Evolutionary conservation across 2,888 invertebrate genomes (phyloP).

Genomic region (Palloptera scutellata): DNA sequence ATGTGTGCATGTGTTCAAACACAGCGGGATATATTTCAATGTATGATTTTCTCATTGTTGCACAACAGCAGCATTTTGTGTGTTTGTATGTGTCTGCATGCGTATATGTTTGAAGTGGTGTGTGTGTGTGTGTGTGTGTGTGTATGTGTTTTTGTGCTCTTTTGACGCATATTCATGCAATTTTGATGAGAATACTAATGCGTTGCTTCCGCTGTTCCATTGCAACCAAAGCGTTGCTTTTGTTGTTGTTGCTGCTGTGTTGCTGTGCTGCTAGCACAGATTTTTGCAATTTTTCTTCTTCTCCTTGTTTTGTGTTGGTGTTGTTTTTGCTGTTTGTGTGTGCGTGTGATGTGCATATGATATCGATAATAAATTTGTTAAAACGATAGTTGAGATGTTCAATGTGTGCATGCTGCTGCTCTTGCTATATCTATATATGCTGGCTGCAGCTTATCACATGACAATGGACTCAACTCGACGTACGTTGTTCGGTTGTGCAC

Average conservation of each 20-base stretch:
- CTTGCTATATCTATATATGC: too few species aligned
- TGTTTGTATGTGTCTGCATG: constrained; percentile 7
- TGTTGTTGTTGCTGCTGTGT: neutral
- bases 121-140: neutral
- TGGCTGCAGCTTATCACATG: too few species aligned
- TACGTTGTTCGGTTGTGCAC: too few species aligned
- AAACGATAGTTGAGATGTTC: neutral
- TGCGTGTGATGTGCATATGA: neutral
- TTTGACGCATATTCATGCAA: constrained; percentile 11
- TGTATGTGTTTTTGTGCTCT: neutral
- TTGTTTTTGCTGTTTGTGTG: constrained; percentile 1
- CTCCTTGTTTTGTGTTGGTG: neutral
- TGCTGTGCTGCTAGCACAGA: neutral
- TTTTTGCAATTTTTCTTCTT: constrained; percentile 1
- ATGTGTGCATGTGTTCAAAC: constrained; percentile 6
- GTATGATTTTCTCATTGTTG: too few species aligned
- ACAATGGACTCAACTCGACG: too few species aligned
- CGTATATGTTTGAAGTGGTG: neutral
- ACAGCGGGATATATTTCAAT: too few species aligned
- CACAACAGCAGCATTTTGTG: too few species aligned
- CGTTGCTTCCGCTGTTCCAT: neutral
- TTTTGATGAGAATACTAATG: constrained; percentile 8
- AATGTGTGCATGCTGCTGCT: neutral
- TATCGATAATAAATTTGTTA: constrained; percentile 7
- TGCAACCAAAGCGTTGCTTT: neutral